Evolutionary conservation across 2,888 invertebrate genomes (phyloP).

Genomic region (Eupithecia exiguata): DNA sequence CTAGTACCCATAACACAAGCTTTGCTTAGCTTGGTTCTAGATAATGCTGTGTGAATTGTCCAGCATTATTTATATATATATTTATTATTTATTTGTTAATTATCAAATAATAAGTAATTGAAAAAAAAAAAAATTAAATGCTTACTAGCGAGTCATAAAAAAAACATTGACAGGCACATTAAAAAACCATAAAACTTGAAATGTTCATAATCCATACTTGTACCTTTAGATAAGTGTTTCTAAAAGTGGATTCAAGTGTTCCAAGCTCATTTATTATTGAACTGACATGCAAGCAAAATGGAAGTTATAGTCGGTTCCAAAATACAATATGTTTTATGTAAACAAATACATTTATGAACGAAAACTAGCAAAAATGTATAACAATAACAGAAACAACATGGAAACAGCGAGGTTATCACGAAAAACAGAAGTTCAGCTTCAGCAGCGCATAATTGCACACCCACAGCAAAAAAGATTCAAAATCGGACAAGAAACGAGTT

Average conservation of each 20-base stretch:
- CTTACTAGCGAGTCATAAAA: no score
- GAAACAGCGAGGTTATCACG: background rate
- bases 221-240: background rate
- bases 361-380: background rate
- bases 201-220: background rate
- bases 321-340: background rate
- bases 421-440: background rate
- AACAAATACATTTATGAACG: background rate
- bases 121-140: no score
- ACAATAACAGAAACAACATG: no score
- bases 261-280: constrained; percentile 28
- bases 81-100: no score
- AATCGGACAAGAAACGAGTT: background rate
- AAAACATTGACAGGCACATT: background rate
- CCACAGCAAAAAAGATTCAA: background rate
- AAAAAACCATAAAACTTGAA: background rate
- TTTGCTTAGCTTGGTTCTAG: no score
- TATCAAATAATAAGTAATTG: no score
- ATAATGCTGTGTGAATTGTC: no score
- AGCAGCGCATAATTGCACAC: background rate
- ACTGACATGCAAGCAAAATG: constrained; percentile 28
- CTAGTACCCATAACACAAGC: no score
- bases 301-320: constrained; percentile 9
- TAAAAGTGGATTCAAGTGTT: constrained; percentile 18
- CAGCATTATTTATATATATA: no score